phyloP scores from a whole-genome alignment of 2,797 vertebrate species.

The Betta splendens region DNA sequence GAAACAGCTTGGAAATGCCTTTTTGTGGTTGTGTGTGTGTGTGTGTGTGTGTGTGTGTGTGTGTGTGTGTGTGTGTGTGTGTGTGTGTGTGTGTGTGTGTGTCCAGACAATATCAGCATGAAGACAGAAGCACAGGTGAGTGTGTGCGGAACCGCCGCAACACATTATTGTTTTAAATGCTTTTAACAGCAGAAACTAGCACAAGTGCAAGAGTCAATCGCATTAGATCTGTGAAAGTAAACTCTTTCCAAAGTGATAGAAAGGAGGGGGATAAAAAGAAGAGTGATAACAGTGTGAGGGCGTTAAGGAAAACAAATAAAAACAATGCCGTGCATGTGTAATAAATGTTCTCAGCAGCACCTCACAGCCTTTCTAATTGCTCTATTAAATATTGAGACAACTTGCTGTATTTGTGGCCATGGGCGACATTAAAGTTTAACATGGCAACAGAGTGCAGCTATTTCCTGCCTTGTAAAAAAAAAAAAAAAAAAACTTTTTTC shows the following conservation, averaged over 20 bases:
- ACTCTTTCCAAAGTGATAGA: background rate
- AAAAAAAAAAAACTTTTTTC: too few relatives aligned
- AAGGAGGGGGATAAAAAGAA: constrained; percentile 2
- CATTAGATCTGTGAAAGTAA: constrained; percentile 13
- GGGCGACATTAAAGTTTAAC: constrained; percentile 66
- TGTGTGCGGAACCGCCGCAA: constrained; percentile 43
- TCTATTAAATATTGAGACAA: constrained; percentile 64
- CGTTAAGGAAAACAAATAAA: constrained; percentile 21
- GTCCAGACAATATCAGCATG: constrained; percentile 40
- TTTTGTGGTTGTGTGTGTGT: constrained; percentile 23
- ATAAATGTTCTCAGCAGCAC: constrained; percentile 54
- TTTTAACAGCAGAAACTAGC: constrained; percentile 12
- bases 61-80: constrained; percentile 20
- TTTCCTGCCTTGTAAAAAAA: constrained; percentile 30
- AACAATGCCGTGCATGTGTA: constrained; percentile 12
- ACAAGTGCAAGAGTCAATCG: constrained; percentile 20
- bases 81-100: constrained; percentile 8
- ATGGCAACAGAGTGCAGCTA: constrained; percentile 45
- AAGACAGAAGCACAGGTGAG: constrained; percentile 51
- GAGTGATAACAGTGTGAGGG: background rate
- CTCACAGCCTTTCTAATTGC: constrained; percentile 66
- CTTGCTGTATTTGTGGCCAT: constrained; percentile 40
- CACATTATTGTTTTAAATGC: constrained; percentile 22
- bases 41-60: constrained; percentile 31
- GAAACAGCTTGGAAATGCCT: constrained; percentile 53